Evolutionary conservation across 1,140 invertebrate species (phyloP), one percentile per base, ranked within the genome.

Genomic region (Drosophila gunungcola): DNA sequence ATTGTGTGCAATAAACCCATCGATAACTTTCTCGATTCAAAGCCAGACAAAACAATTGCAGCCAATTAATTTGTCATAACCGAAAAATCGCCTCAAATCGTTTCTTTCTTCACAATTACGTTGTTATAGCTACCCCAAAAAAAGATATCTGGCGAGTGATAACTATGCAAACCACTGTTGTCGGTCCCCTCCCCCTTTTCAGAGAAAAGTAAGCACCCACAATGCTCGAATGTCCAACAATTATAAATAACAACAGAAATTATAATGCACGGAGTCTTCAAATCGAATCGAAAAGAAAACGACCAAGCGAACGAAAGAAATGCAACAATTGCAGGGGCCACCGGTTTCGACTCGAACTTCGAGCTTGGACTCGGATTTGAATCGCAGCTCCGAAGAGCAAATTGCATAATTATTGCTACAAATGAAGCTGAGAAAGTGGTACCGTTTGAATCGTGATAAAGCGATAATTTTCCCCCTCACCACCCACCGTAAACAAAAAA

Each of bases 401-500:
- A 88, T 88, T 88, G 83, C 83, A 88, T 88, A 88, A 88, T 88
- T 88, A 88, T 88, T 88, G 79, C 79, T 73, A 79, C 83, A 88
- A 88, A 88, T 88, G 83, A 89, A 88, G 83, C 79, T 83, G 86
- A 86, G 82, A 86, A 88, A 88, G 83, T 88, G 79, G 83, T 83
- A 88, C 84, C 83, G 83, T 89, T 88, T 88, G 83, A 88, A 88
- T 88, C 83, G 83, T 88, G 83, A 88, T 88, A 88, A 88, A 88
- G 83, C 83, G 83, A 88, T 88, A 88, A 88, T 88, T 88, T 88
- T 55, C 70, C 78, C 56, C 52, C 48, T 43, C n/a, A n/a, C 64
- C 55, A 42, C 62, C 54, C 48, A 13, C 12, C 32, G 34, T 39
- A n/a, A 48, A 45, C 32, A 39, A n/a, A 52, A 39, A 51, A 32